A percentile compares a stretch with the other conserved stretches of the same genome.
These are phyloP conservation scores for Meliscaeva auricollis DNA, from an alignment of 2,888 invertebrate species.

Conservation along the genomic window DNA sequence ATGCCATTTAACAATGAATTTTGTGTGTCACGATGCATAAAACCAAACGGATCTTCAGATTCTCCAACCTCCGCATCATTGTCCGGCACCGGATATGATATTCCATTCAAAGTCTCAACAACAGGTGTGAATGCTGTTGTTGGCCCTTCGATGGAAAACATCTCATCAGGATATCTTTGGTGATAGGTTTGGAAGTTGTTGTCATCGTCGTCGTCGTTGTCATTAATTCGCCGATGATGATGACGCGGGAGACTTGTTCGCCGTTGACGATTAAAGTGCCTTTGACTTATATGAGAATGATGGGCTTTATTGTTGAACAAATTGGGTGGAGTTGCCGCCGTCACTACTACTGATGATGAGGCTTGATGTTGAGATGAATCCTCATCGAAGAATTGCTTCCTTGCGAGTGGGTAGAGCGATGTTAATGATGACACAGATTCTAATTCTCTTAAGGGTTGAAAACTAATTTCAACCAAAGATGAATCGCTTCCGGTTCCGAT, in stretches of 20 bases:
- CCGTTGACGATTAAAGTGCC: conserved; percentile 48
- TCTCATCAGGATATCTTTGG: conserved; percentile 67
- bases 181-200: conserved; percentile 41
- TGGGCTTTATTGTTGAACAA: conserved; percentile 17
- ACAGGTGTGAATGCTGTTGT: conserved; percentile 44
- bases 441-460: conserved; percentile 76
- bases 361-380: not conserved
- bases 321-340: conserved; percentile 28
- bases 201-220: not conserved
- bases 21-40: conserved; percentile 48
- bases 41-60: conserved; percentile 48
- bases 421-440: conserved; percentile 58
- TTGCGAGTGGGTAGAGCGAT: conserved; percentile 40
- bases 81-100: conserved; percentile 49
- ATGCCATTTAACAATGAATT: conserved; percentile 1
- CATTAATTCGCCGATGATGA: not conserved
- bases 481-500: conserved; percentile 75
- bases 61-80: conserved; percentile 49
- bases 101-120: conserved; percentile 57
- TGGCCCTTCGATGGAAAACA: conserved; percentile 32
- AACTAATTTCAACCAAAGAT: conserved; percentile 76
- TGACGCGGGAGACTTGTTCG: conserved; percentile 42
- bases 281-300: conserved; percentile 18
- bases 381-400: conserved; percentile 54
- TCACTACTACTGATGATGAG: not conserved